Evolutionary conservation across 2,113 vertebrate genomes (phyloP), one percentile per base, ranked within the genome.

Genomic region (Petaurus breviceps): DNA sequence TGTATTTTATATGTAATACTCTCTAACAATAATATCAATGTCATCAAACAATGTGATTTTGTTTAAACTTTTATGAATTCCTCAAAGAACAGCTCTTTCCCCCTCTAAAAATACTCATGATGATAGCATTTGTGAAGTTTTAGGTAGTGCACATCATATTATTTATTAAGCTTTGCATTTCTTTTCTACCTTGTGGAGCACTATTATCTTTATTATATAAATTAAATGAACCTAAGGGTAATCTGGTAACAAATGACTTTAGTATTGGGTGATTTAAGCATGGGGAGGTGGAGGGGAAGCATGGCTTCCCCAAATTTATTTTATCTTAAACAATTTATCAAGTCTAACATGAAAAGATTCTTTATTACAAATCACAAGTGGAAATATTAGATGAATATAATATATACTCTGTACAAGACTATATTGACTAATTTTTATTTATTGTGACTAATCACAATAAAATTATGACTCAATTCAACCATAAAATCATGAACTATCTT

Each of bases 41-140:
- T 94, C 47, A 94, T 4, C 4, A 95, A 93, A 77, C 19, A 94
- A 50, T 61, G 89, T 43, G 93, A 90, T 52, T 94, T 96, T 89
- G 93, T 90, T 97, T 95, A 91, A 92, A 93, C 23, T 61, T 61
- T 68, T 84, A 84, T 43, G 68, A 95, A 31, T 96, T 96, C 50
- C 77, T 24, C n/a, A 92, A 96, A 96, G 23, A 89, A 53, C 31
- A 61, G 2, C 68, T 94, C 28, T 23, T 22, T 22, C 3, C 25
- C 46, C 90, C 11, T 61, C 3, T 89, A 68, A 90, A 84, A 94
- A 93, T 91, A 49, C 5, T 90, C 46, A 94, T 46, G 90, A 90
- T 51, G 24, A 93, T 52, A 10, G 89, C 46, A 92, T 8, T 92
- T 53, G 90, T 16, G 90, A 52, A 23, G 50, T 91, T 51, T n/a